Conservation (phyloP, 2,888 invertebrate genomes). For the Oligia latruncula region DNA sequence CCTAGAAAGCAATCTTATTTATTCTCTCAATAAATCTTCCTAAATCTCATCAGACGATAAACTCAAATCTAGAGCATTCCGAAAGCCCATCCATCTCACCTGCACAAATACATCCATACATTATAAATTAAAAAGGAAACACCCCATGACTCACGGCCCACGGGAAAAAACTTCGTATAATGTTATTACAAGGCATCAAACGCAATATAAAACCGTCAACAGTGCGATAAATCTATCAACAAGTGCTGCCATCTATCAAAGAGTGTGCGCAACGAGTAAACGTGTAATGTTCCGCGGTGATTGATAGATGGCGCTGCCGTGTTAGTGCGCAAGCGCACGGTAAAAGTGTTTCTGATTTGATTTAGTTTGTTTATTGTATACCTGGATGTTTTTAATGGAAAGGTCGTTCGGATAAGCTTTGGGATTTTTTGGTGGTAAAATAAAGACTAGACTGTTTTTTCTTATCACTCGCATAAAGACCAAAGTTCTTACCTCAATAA, state of each 20-base stretch:
- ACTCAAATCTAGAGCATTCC: slow-evolving; percentile 65
- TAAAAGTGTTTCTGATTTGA: slow-evolving; percentile 73
- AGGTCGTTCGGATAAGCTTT: slow-evolving; percentile 46
- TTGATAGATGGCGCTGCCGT: slow-evolving; percentile 85
- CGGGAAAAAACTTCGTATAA: slow-evolving; percentile 72
- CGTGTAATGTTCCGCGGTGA: slow-evolving; percentile 85
- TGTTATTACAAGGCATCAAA: slow-evolving; percentile 82
- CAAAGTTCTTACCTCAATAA: no score
- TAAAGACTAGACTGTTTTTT: no score
- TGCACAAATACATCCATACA: slow-evolving; percentile 69
- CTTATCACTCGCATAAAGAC: no score
- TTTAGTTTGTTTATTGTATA: slow-evolving; percentile 75
- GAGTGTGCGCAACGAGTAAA: slow-evolving; percentile 77
- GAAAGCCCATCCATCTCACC: slow-evolving; percentile 65
- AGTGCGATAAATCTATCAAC: slow-evolving; percentile 81
- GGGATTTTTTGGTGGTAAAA: slow-evolving; percentile 26
- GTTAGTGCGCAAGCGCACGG: slow-evolving; percentile 75
- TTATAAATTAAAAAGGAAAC: slow-evolving; percentile 67
- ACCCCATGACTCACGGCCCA: slow-evolving; percentile 66
- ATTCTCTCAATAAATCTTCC: slow-evolving; percentile 60
- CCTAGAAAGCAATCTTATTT: slow-evolving; percentile 51
- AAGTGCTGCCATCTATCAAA: slow-evolving; percentile 87
- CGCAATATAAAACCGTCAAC: slow-evolving; percentile 83
- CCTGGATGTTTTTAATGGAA: slow-evolving; percentile 65
- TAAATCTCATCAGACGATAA: slow-evolving; percentile 64